Evolutionary conservation across 2,113 vertebrate species (phyloP).

Genomic region (rabbit (Oryctolagus cuniculus)): mOryCun1.1 NC_091443.1:10990501-10991000

Average conservation of each 20-base stretch:
- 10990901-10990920: neutral
- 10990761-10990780: no score
- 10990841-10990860: accelerated
- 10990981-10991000: neutral
- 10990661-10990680: no score
- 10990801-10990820: no score
- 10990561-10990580: neutral
- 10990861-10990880: neutral
- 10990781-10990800: no score
- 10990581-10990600: neutral
- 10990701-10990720: no score
- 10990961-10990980: neutral
- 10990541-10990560: neutral
- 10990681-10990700: no score
- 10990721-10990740: no score
- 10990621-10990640: no score
- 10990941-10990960: neutral
- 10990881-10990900: neutral
- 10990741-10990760: no score
- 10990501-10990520: neutral
- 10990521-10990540: neutral
- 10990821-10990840: no score
- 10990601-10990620: no score
- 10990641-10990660: no score
- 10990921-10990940: neutral